Base-by-base conservation (phyloP, 2,888 invertebrate genomes). In the Caenorhabditis uteleia region DNA sequence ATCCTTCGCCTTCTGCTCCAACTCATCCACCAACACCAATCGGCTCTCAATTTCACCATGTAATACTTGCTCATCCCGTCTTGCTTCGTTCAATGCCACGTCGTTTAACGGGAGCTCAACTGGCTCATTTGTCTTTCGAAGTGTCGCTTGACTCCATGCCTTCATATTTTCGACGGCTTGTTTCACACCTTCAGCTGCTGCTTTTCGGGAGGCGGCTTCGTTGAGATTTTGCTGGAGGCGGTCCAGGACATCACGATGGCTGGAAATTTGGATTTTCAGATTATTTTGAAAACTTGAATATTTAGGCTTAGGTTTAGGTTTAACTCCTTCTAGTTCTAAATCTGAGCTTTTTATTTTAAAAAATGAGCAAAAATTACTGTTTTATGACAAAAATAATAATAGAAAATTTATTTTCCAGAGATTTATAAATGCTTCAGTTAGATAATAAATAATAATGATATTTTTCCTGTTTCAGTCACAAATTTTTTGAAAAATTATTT, bases 31-130 rank as follows among this genome's bases (percentile, higher is more conserved):
- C 4, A 74, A 38, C 2, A 59, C 71, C 23, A 58, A 34, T 5
- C 58, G 58, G 20, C 62, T 56, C 34, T 75, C 75, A 51, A 73
- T 42, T 39, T 75, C 75, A n/a, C 69, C 61, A n/a, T 60, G 59
- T 23, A 70, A 49, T 16, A 54, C 36, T 34, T 74, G 70, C 33
- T 66, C 68, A 20, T 75, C 72, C 12, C 60, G 53, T 51, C 62
- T 68, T 43, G 64, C 58, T 33, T 65, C 59, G 20, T 57, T 48
- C 12, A 73, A 56, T 14, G 43, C 45, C 0, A 43, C 43, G 38
- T 73, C 69, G 18, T 62, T 66, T 21, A 75, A 53, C 1, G 73
- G 69, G 8, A 75, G 34, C n/a, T 60, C 59, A 16, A 57, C 45
- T 21, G 72, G 56, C 10, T 47, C 34, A 10, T 56, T 39, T 1